Percentiles rank a stretch among this genome's conserved stretches.
These are phyloP conservation scores for Benthochromis sp. DNA, from an alignment of 2,113 vertebrate genomes.

Conservation along the genomic window DNA sequence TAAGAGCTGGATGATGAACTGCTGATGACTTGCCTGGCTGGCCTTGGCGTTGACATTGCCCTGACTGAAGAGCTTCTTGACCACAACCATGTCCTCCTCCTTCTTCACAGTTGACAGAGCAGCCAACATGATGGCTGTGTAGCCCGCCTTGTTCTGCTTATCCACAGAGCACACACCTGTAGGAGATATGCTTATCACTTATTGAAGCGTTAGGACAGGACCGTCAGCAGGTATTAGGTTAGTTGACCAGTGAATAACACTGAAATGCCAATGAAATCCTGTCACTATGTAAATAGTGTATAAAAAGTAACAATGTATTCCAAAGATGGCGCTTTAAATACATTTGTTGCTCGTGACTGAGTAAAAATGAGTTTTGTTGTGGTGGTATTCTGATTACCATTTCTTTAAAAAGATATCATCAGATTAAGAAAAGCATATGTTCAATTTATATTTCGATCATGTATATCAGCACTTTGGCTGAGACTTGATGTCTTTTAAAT, in stretches of 20 bases:
- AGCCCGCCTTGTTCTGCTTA: constrained; percentile 91
- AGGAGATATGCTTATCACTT: background rate
- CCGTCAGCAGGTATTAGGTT: background rate
- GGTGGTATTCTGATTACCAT: background rate
- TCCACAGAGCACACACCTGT: constrained; percentile 83
- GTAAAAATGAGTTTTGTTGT: background rate
- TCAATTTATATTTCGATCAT: background rate
- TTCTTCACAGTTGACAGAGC: constrained; percentile 81
- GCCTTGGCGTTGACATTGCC: constrained; percentile 90
- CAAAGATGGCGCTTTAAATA: background rate
- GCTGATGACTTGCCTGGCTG: constrained; percentile 76
- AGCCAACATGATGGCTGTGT: constrained; percentile 92
- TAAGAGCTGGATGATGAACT: background rate
- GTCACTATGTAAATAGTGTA: background rate
- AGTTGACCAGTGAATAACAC: background rate
- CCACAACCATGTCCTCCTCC: constrained; percentile 80
- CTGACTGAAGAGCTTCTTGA: constrained; percentile 82
- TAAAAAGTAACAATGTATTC: background rate
- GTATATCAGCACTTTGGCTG: background rate
- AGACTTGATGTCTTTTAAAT: background rate
- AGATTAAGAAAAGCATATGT: background rate
- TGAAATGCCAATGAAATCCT: background rate
- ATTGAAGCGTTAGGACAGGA: background rate
- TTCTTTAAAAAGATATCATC: background rate
- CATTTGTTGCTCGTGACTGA: background rate